Evolutionary conservation across 2,113 vertebrate species (phyloP), one percentile per base, ranked within the genome.

Genomic region (Microtus richardsoni): DNA sequence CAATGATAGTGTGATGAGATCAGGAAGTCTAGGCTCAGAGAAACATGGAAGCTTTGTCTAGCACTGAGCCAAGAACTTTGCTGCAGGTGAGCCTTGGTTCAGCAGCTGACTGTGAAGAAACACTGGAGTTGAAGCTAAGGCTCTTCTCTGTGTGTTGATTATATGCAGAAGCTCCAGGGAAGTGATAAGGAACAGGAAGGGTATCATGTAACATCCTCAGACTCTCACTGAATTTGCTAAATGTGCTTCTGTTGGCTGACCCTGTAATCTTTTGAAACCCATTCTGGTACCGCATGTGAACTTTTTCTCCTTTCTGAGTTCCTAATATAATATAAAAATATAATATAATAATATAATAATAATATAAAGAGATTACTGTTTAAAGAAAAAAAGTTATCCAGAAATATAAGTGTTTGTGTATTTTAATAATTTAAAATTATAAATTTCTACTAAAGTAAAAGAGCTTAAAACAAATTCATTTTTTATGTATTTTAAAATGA

Each of bases 381-480:
- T 58, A 80, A 70, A 62, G 62, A 22, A 28, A 62, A 79, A 54
- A 26, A 21, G 0, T 28, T 78, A 70, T 95, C 13, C 21, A 73
- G 74, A 75, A 88, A 77, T 7, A 28, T 77, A 87, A 93, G 47
- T 94, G 22, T 58, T 58, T 58, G 5, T 66, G 7, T 19, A 71
- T 33, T 44, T 49, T 80, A 52, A 80, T 66, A 78, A 87, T 92
- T 95, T 95, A 91, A 87, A 44, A 13, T 84, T 89, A 66, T 10
- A 91, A 2, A 49, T 2, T 94, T 66, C 12, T 1, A 62, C 41
- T 79, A 87, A 88, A 80, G 71, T 91, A 88, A 84, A 91, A 73
- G 16, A 39, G 3, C 47, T 44, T 68, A 64, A 84, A 96, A 70
- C 70, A 90, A 89, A 44, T 16, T 80, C 80, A n/a, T 39, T 17